Evolutionary conservation across 23 tunicate genomes (phyloP).

Genomic region (Ciona savignyi): DNA sequence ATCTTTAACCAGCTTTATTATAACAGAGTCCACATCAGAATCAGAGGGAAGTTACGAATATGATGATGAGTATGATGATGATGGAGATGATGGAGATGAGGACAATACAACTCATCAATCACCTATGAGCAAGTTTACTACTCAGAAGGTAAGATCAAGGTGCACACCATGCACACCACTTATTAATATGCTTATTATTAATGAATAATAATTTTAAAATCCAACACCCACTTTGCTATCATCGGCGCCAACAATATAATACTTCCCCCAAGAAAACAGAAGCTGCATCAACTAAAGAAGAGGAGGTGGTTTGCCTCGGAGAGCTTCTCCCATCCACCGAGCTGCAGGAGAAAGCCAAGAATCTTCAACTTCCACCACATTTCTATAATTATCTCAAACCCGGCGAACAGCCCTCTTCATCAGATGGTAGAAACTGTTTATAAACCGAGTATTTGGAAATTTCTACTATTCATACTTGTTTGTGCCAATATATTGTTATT

Average conservation of each 20-base stretch:
- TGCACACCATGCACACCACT: too few species aligned
- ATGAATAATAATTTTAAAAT: too few species aligned
- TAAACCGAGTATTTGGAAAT: too few species aligned
- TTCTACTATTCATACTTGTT: background rate
- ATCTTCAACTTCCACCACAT: constrained; percentile 25
- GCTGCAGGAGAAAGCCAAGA: constrained; percentile 57
- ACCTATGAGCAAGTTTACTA: constrained; percentile 27
- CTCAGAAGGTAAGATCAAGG: background rate
- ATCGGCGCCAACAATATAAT: too few species aligned
- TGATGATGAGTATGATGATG: constrained; percentile 1
- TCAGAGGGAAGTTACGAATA: constrained; percentile 16
- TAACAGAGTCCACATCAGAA: background rate
- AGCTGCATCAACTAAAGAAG: constrained; percentile 2
- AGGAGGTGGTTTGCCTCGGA: constrained; percentile 65
- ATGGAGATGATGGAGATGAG: too few species aligned
- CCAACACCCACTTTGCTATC: too few species aligned
- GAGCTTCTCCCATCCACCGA: constrained; percentile 67
- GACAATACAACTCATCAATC: constrained; percentile 3
- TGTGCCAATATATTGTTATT: background rate
- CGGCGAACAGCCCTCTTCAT: background rate
- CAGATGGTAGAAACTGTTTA: background rate
- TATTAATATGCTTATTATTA: too few species aligned
- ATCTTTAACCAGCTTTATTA: too few species aligned
- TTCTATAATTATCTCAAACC: constrained; percentile 47
- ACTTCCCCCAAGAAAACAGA: too few species aligned